phyloP scores from a whole-genome alignment of 2,888 invertebrate genomes.

The Trypoxylon attenuatum region DNA sequence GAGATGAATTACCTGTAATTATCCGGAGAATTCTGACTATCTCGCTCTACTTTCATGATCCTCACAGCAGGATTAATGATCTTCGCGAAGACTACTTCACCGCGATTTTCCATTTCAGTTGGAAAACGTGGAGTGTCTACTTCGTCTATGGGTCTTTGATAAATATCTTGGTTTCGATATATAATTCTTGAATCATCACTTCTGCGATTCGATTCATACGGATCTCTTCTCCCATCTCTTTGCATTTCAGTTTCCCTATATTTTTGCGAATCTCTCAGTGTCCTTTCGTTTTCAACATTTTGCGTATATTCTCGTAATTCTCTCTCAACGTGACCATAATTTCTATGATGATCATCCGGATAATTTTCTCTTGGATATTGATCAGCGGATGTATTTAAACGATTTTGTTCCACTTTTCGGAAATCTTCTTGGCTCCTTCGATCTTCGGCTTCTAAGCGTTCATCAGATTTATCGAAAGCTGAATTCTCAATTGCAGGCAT shows the following conservation, averaged over 20 bases:
- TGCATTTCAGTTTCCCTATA: conserved; percentile 47
- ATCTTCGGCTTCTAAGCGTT: conserved; percentile 6
- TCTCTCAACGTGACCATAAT: conserved; percentile 50
- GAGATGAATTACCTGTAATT: conserved; percentile 65
- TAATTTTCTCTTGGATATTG: conserved; percentile 10
- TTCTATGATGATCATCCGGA: conserved; percentile 36
- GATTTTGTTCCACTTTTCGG: conserved; percentile 23
- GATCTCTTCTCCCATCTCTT: conserved; percentile 5
- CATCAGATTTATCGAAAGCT: conserved; percentile 54
- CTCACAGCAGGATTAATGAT: conserved; percentile 70
- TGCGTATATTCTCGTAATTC: conserved; percentile 64
- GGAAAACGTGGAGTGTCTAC: conserved; percentile 70
- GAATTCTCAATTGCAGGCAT: conserved; percentile 45
- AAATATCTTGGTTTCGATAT: conserved; percentile 66
- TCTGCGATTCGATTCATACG: conserved; percentile 40
- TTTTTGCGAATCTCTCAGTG: conserved; percentile 51
- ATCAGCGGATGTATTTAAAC: conserved; percentile 4
- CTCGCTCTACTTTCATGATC: conserved; percentile 71
- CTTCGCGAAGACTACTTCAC: conserved; percentile 63
- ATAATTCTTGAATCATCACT: conserved; percentile 38
- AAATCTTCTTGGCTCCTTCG: background rate
- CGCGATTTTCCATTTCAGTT: conserved; percentile 48
- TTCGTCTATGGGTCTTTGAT: conserved; percentile 68
- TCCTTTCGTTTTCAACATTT: conserved; percentile 63
- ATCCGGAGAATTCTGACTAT: conserved; percentile 63